These are phyloP conservation scores for Isichthys henryi DNA, from an alignment of 2,113 vertebrate genomes.

Conservation along the genomic window DNA sequence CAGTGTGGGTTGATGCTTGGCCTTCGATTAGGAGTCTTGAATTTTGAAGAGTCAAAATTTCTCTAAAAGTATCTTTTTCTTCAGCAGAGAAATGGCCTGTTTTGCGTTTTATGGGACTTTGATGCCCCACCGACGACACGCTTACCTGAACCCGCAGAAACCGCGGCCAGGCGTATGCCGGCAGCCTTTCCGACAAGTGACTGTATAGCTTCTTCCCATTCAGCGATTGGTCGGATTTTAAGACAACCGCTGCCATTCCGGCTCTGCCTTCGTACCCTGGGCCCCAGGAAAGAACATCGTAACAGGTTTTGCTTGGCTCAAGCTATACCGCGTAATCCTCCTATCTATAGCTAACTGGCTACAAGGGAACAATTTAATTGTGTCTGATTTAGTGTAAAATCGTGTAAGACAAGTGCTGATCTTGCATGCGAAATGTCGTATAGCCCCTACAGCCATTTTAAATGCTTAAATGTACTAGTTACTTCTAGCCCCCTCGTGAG, in stretches of 20 bases:
- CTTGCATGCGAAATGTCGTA: neutral
- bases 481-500: neutral
- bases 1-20: neutral
- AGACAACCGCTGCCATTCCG: slow-evolving; percentile 73
- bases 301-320: neutral
- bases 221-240: slow-evolving; percentile 51
- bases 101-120: neutral
- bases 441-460: neutral
- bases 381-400: neutral
- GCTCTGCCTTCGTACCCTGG: slow-evolving; percentile 75
- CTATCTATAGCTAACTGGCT: neutral
- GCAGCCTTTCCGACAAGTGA: slow-evolving; percentile 60
- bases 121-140: neutral
- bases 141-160: slow-evolving; percentile 55
- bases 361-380: neutral
- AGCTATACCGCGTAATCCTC: neutral
- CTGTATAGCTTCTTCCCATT: slow-evolving; percentile 53
- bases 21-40: neutral
- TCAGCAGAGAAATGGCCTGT: neutral
- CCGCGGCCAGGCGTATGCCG: slow-evolving; percentile 54
- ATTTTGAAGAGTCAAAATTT: neutral
- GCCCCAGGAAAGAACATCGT: neutral
- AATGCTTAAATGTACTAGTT: neutral
- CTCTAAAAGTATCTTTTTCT: neutral
- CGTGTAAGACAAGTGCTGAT: neutral